These are phyloP conservation scores for Typhlomys cinereus DNA, from an alignment of 2,113 vertebrate species.

Conservation along the genomic window DNA sequence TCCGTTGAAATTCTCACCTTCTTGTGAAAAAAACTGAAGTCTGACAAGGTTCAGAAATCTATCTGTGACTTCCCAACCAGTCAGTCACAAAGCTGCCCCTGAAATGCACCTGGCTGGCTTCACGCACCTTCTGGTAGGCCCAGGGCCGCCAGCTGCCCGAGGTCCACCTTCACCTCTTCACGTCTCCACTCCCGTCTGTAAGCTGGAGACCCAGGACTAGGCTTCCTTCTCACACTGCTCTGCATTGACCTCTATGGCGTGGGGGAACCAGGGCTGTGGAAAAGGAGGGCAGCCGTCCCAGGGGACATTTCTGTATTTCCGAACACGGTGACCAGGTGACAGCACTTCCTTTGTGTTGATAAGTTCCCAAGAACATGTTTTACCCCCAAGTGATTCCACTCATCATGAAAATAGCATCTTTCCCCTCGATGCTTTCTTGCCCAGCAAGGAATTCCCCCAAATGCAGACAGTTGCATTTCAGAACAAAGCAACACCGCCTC, in stretches of 20 bases:
- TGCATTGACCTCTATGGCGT: not conserved
- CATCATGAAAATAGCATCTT: not conserved
- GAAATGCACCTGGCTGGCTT: not conserved
- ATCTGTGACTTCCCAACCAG: not conserved
- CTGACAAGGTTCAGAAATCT: not conserved
- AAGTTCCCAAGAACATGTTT: not conserved
- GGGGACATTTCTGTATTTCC: not conserved
- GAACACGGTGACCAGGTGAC: constrained; percentile 60
- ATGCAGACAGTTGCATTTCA: not conserved
- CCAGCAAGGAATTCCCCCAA: not conserved
- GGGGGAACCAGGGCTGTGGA: not conserved
- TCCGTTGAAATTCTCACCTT: not conserved
- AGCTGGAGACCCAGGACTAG: not conserved
- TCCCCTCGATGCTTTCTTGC: not conserved
- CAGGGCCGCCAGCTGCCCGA: too few species aligned
- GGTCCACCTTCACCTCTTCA: not conserved
- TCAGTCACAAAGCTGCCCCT: not conserved
- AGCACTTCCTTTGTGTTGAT: constrained; percentile 34
- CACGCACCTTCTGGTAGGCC: not conserved
- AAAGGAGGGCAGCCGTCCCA: too few species aligned
- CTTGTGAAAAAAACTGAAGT: not conserved
- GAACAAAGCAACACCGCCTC: not conserved
- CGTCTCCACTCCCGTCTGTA: not conserved
- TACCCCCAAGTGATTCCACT: not conserved
- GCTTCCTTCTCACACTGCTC: not conserved